Conservation (phyloP, 2,888 invertebrate species). For the Ariolimax columbianus region DNA sequence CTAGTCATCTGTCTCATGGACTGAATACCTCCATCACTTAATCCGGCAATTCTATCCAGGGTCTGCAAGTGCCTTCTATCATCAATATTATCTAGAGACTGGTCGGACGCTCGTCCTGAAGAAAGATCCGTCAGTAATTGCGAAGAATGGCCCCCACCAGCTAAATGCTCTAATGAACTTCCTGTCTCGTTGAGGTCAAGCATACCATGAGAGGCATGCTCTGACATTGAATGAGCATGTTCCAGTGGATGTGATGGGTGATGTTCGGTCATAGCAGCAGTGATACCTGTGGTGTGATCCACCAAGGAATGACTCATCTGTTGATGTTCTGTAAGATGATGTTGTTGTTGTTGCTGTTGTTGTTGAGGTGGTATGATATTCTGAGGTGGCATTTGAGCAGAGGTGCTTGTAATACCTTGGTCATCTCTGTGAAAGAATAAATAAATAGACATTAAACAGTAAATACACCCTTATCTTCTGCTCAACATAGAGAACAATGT, state of each 20-base stretch:
- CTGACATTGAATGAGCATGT: constrained; percentile 41
- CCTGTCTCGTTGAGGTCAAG: constrained; percentile 42
- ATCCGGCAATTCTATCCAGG: constrained; percentile 14
- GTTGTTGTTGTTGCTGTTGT: constrained; percentile 47
- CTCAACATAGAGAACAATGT: no score
- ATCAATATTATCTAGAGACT: constrained; percentile 11
- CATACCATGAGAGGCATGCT: constrained; percentile 45
- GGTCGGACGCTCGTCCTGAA: constrained; percentile 19
- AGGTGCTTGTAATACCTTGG: constrained; percentile 13
- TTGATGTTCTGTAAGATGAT: constrained; percentile 34
- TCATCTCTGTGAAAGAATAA: constrained; percentile 40
- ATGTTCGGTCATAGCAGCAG: constrained; percentile 37
- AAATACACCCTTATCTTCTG: no score
- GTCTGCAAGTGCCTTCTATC: constrained; percentile 20
- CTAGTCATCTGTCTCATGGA: constrained; percentile 17
- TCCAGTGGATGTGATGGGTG: constrained; percentile 26
- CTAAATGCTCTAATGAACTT: constrained; percentile 45
- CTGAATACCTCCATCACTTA: constrained; percentile 3
- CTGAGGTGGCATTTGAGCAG: constrained; percentile 46
- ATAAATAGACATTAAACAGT: no score
- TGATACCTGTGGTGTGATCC: constrained; percentile 21
- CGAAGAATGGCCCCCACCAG: constrained; percentile 44
- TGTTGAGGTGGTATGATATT: constrained; percentile 44
- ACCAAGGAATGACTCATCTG: constrained; percentile 43
- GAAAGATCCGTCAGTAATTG: constrained; percentile 38